Conservation (phyloP, 2,797 vertebrate species). For the Clarias pachynema region DNA sequence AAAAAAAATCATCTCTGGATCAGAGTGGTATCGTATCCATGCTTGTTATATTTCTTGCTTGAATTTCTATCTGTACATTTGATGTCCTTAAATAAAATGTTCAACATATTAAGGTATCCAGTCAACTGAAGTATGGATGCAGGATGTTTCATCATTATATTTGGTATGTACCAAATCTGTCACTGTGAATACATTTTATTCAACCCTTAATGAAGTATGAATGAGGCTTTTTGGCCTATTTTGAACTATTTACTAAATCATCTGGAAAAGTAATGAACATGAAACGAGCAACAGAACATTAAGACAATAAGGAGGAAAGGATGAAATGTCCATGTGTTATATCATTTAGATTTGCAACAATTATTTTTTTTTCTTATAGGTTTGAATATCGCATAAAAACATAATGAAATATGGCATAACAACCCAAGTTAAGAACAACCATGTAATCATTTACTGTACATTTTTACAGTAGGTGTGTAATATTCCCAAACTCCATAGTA, state of each 20-base stretch:
- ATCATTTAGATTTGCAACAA: not conserved
- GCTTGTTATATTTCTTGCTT: slow-evolving; percentile 29
- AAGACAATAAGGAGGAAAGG: not conserved
- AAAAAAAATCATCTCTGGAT: slow-evolving; percentile 57
- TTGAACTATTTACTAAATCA: slow-evolving; percentile 24
- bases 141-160: slow-evolving; percentile 37
- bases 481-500: not conserved
- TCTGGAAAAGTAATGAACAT: not conserved
- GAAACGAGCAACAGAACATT: not conserved
- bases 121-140: slow-evolving; percentile 1
- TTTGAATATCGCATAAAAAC: not conserved
- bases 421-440: not conserved
- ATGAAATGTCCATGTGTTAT: not conserved
- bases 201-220: slow-evolving; percentile 22
- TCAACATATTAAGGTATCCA: slow-evolving; percentile 64
- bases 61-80: slow-evolving; percentile 24
- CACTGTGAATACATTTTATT: slow-evolving; percentile 34
- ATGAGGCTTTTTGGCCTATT: slow-evolving; percentile 24
- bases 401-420: not conserved
- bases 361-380: too few species aligned
- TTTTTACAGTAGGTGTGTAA: not conserved
- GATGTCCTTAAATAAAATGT: slow-evolving; percentile 57
- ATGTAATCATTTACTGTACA: not conserved
- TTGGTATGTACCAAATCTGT: slow-evolving; percentile 31
- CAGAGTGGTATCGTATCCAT: slow-evolving; percentile 68